phyloP scores from a whole-genome alignment of 1,140 invertebrate genomes.

The Ceratoteleas bidentatus region DNA sequence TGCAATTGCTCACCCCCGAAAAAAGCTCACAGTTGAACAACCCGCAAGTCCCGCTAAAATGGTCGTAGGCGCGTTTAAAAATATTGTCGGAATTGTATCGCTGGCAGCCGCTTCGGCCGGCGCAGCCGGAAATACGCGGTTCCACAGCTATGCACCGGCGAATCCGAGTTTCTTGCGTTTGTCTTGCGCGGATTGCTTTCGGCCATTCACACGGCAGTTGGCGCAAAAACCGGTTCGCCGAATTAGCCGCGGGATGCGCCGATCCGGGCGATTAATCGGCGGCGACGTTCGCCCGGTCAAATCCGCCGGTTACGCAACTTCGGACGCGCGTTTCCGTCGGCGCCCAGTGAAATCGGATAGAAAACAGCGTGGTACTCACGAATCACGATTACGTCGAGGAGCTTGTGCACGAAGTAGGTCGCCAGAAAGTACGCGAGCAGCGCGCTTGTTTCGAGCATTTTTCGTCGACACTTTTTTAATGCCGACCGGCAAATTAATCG shows the following conservation, averaged over 20 bases:
- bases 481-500: not conserved
- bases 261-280: conserved; percentile 10
- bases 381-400: conserved; percentile 40
- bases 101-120: conserved; percentile 47
- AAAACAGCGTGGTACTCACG: conserved; percentile 31
- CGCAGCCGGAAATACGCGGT: conserved; percentile 77
- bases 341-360: conserved; percentile 23
- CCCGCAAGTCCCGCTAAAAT: conserved; percentile 11
- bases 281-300: not conserved
- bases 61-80: conserved; percentile 50
- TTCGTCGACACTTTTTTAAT: not conserved
- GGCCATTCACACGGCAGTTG: conserved; percentile 53
- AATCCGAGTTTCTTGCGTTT: conserved; percentile 61
- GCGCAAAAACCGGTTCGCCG: conserved; percentile 53
- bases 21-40: conserved; percentile 24
- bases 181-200: conserved; percentile 68
- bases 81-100: conserved; percentile 55
- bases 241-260: conserved; percentile 24
- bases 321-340: not conserved
- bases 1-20: not conserved
- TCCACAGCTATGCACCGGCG: conserved; percentile 76
- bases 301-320: conserved; percentile 7
- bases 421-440: conserved; percentile 2
- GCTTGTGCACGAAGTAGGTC: conserved; percentile 33
- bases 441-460: conserved; percentile 1